These are phyloP conservation scores for Leptothorax acervorum DNA, from an alignment of 2,888 invertebrate genomes.

Conservation along the genomic window DNA sequence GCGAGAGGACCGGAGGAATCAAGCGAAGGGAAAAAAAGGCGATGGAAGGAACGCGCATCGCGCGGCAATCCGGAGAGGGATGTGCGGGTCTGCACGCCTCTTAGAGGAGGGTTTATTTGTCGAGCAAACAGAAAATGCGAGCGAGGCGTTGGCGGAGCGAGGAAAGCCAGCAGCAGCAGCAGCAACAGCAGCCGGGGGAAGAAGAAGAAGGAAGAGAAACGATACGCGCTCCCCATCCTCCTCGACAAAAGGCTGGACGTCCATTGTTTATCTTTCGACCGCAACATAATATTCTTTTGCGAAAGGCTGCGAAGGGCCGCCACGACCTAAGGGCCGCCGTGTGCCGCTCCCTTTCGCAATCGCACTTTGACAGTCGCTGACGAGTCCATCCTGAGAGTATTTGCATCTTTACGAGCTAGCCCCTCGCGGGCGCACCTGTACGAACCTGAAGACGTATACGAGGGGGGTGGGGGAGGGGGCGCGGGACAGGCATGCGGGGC, in stretches of 20 bases:
- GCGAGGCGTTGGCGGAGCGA: slow-evolving; percentile 61
- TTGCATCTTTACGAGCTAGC: slow-evolving; percentile 83
- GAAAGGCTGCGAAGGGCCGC: slow-evolving; percentile 58
- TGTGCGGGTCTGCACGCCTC: slow-evolving; percentile 39
- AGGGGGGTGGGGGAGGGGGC: background rate
- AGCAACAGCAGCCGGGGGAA: background rate
- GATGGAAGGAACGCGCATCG: slow-evolving; percentile 18
- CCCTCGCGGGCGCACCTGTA: slow-evolving; percentile 75
- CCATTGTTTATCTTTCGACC: slow-evolving; percentile 80
- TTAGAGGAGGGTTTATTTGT: slow-evolving; percentile 76
- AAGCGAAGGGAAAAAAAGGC: slow-evolving; percentile 28
- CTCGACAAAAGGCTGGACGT: slow-evolving; percentile 59
- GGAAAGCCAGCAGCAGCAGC: slow-evolving; percentile 47
- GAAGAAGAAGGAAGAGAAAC: slow-evolving; percentile 37
- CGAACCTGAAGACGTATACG: slow-evolving; percentile 33
- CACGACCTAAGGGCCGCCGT: slow-evolving; percentile 56
- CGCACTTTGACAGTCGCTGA: slow-evolving; percentile 82
- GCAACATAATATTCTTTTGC: slow-evolving; percentile 77
- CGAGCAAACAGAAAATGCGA: slow-evolving; percentile 77
- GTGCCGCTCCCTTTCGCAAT: slow-evolving; percentile 76
- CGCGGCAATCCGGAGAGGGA: slow-evolving; percentile 34
- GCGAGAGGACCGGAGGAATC: slow-evolving; percentile 27
- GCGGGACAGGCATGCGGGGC: slow-evolving; percentile 16
- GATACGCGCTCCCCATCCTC: slow-evolving; percentile 44
- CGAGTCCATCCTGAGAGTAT: slow-evolving; percentile 81